Evolutionary conservation across 2,888 invertebrate species (phyloP).

Genomic region (Encarsia formosa): DNA sequence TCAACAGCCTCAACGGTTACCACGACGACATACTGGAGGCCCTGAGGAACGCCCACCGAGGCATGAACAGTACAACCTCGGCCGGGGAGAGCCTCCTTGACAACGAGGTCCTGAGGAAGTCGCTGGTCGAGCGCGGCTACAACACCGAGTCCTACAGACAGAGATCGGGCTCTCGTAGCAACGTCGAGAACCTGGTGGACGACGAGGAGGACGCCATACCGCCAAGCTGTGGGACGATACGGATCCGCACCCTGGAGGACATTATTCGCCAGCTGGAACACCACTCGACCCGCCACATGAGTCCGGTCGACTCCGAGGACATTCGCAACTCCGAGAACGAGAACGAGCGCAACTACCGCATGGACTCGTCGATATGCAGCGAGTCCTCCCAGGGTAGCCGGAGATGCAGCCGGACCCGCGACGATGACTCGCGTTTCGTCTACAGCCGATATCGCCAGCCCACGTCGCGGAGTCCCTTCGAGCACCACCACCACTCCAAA

Average conservation of each 20-base stretch:
- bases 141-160: constrained; percentile 58
- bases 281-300: constrained; percentile 81
- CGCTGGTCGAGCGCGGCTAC: constrained; percentile 63
- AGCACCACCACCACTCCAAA: constrained; percentile 53
- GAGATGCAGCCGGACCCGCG: constrained; percentile 58
- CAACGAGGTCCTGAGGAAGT: constrained; percentile 67
- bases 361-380: constrained; percentile 71
- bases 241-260: constrained; percentile 88
- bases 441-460: constrained; percentile 61
- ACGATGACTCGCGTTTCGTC: constrained; percentile 71
- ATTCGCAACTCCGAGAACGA: constrained; percentile 86
- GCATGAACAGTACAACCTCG: constrained; percentile 60
- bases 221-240: constrained; percentile 74
- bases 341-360: constrained; percentile 80
- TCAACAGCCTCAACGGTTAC: constrained; percentile 87
- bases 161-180: constrained; percentile 61
- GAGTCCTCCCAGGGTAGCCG: constrained; percentile 68
- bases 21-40: constrained; percentile 89
- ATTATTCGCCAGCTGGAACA: constrained; percentile 84
- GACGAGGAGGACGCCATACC: constrained; percentile 72
- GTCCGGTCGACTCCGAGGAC: constrained; percentile 87
- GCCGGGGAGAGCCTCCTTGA: constrained; percentile 64
- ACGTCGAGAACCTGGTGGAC: constrained; percentile 55
- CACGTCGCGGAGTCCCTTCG: constrained; percentile 56
- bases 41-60: constrained; percentile 75